These are phyloP conservation scores for Drosophila teissieri DNA, from an alignment of 1,140 invertebrate genomes.

Conservation along the genomic window DNA sequence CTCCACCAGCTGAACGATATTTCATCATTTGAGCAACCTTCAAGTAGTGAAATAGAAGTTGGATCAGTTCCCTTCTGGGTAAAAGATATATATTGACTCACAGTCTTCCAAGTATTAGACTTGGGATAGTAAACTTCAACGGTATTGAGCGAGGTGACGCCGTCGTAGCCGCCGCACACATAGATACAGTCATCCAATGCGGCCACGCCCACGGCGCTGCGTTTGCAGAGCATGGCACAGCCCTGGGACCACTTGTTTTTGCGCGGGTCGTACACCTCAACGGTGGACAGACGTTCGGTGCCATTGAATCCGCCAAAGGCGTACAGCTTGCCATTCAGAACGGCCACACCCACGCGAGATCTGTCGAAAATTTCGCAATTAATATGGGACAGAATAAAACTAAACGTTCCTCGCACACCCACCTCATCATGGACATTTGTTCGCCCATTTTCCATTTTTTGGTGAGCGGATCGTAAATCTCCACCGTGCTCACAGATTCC, in stretches of 20 bases:
- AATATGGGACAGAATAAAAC: neutral
- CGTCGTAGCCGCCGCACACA: conserved; percentile 95
- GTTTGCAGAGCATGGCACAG: conserved; percentile 92
- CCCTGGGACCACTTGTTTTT: conserved; percentile 91
- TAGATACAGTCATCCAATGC: conserved; percentile 92
- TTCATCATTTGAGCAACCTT: conserved; percentile 93
- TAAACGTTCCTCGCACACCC: neutral
- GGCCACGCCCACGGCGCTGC: conserved; percentile 94
- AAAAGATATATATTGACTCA: conserved; percentile 38
- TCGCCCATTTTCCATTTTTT: conserved; percentile 92
- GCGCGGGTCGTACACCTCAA: conserved; percentile 93
- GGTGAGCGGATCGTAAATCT: conserved; percentile 91
- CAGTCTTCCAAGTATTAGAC: conserved; percentile 90
- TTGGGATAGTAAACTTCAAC: conserved; percentile 93
- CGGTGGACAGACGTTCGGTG: conserved; percentile 92
- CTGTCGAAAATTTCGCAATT: conserved; percentile 45
- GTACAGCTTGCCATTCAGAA: conserved; percentile 90
- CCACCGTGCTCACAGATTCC: conserved; percentile 94
- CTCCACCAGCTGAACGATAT: conserved; percentile 94
- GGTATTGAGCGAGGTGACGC: conserved; percentile 93
- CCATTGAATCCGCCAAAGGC: conserved; percentile 94
- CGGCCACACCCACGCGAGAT: conserved; percentile 93
- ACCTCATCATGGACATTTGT: conserved; percentile 92
- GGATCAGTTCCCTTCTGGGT: neutral
- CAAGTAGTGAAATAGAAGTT: neutral